Evolutionary conservation across 2,888 invertebrate species (phyloP), one percentile per base, ranked within the genome.

Genomic region (Metalampra italica): DNA sequence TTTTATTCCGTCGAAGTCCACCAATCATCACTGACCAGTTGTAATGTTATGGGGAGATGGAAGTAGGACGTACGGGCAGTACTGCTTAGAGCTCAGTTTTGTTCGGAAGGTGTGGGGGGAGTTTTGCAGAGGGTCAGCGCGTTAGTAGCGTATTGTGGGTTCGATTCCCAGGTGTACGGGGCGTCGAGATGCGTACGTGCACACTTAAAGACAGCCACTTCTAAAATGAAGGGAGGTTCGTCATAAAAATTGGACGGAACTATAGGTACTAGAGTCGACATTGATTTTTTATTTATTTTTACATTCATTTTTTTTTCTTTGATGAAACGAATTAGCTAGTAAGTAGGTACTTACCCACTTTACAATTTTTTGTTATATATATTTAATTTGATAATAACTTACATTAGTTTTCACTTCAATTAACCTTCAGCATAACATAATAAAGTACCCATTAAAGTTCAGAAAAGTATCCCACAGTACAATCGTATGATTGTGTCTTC

Each of bases 161-260:
- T 89, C 81, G 86, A 90, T 87, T 90, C 90, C 90, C 90, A 89
- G 89, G 90, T 88, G 90, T 77, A 73, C 75, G 68, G 75, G 78
- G 82, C 75, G 85, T 78, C 66, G 77, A 68, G 72, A 71, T 86
- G 84, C 86, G 88, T 88, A 82, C 82, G 74, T 59, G 71, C 69
- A 82, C 85, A 88, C 86, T 88, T 87, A 88, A 82, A 83, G 82
- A 79, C 78, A 75, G 78, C 71, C 78, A 82, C 82, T 79, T 82
- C 78, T 77, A 75, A 82, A 81, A 83, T 81, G 84, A 82, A 87
- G 88, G 88, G 87, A 85, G 80, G 76, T 84, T 67, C 76, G 87
- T 87, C 87, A 89, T 89, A 88, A 88, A 87, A 88, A 85, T 86
- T 79, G 85, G 84, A 79, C 78, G 71, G 75, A 70, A 82, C 76